Evolutionary conservation across 2,888 invertebrate genomes (phyloP), one percentile per base, ranked within the genome.

Genomic region (Epiblema foenella): DNA sequence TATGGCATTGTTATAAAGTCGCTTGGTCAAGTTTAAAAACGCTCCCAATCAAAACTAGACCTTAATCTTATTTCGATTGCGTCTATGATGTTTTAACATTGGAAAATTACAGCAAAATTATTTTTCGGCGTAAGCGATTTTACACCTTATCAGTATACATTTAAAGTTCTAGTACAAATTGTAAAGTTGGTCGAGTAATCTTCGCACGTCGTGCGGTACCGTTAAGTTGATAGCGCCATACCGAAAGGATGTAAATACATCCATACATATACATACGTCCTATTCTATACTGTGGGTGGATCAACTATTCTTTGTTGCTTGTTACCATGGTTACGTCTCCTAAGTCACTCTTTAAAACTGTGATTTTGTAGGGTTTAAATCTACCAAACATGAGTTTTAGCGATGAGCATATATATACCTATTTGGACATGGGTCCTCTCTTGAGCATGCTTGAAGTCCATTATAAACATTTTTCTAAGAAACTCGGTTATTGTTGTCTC

Each of bases 201-300:
- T 7, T 18, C 12, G 63, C 62, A 51, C 33, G 62, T 51, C 15
- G 63, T 63, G 63, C 63, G 15, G 63, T 63, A 63, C 63, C 63
- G 63, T 63, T 63, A 63, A 9, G 15, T 8, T 11, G 4, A 12
- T n/a, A 33, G 18, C 20, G 18, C 12, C 0, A 9, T 37, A 52
- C 18, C 10, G 37, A 52, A 52, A 10, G 9, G 20, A 15, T 37
- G 1, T 20, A 37, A 15, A 15, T 63, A 20, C 18, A 11, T 18
- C 5, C 18, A 4, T 17, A 0, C 8, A 63, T 33, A 7, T 2
- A 18, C 1, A 51, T 62, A 51, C 7, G 33, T 33, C n/a, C n/a
- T n/a, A n/a, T n/a, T n/a, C n/a, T n/a, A n/a, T n/a, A n/a, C n/a
- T n/a, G n/a, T n/a, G n/a, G n/a, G n/a, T n/a, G n/a, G n/a, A n/a